Conservation (phyloP, 1,140 invertebrate species). For the Bursaphelenchus mucronatus region DNA sequence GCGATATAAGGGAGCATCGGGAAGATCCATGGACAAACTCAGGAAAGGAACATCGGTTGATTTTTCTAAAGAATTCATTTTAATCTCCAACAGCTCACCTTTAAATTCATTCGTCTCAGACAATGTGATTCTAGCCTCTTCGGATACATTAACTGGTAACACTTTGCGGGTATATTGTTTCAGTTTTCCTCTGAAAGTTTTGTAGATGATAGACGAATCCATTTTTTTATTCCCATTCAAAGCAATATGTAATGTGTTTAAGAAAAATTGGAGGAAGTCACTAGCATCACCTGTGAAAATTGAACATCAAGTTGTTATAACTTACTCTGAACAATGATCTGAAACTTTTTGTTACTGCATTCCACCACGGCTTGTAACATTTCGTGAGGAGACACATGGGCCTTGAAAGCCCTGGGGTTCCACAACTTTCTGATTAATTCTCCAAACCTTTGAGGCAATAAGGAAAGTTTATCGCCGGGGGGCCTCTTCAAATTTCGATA, state of each 20-base stretch:
- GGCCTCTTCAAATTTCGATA: constrained; percentile 82
- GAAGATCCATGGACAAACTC: constrained; percentile 43
- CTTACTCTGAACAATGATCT: constrained; percentile 84
- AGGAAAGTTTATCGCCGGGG: constrained; percentile 76
- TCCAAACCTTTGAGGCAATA: constrained; percentile 92
- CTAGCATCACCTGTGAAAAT: constrained; percentile 78
- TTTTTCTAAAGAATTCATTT: constrained; percentile 38
- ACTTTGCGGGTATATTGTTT: constrained; percentile 87
- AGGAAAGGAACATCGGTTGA: constrained; percentile 44
- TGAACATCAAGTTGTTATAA: constrained; percentile 17
- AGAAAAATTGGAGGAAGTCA: constrained; percentile 91
- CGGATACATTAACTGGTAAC: constrained; percentile 79
- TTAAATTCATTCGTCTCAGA: constrained; percentile 79
- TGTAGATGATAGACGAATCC: constrained; percentile 84
- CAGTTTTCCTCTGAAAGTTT: constrained; percentile 91
- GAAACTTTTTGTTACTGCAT: constrained; percentile 94
- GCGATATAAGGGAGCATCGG: constrained; percentile 44
- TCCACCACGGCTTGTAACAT: constrained; percentile 98
- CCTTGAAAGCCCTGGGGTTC: constrained; percentile 98
- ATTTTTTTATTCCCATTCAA: constrained; percentile 71
- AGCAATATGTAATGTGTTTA: constrained; percentile 85
- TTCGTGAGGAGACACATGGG: constrained; percentile 98
- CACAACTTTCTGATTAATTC: constrained; percentile 94
- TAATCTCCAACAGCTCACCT: constrained; percentile 54
- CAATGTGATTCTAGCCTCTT: constrained; percentile 76